phyloP scores from a whole-genome alignment of 2,888 invertebrate species.

The Epinotia bilunana region DNA sequence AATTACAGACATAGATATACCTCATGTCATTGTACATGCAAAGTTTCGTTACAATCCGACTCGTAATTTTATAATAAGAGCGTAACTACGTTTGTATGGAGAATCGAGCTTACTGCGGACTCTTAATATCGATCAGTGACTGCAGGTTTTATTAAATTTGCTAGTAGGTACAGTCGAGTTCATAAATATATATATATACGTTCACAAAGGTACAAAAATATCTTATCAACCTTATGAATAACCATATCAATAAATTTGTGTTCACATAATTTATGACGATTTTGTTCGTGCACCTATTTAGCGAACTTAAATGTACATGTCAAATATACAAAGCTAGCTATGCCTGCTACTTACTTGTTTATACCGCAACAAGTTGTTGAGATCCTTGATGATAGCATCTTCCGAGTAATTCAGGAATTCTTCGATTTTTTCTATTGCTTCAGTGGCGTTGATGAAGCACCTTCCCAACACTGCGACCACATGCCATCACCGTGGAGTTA shows the following conservation, averaged over 20 bases:
- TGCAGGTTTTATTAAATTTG: neutral
- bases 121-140: neutral
- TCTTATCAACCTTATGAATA: too few relatives aligned
- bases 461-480: slow-evolving; percentile 72
- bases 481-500: slow-evolving; percentile 54
- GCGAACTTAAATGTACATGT: neutral
- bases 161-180: neutral
- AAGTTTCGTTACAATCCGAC: too few relatives aligned
- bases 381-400: slow-evolving; percentile 60
- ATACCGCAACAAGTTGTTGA: slow-evolving; percentile 63
- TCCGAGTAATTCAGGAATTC: slow-evolving; percentile 49
- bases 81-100: too few relatives aligned
- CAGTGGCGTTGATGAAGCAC: slow-evolving; percentile 71
- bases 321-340: slow-evolving; percentile 1
- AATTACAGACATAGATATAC: too few relatives aligned
- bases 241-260: too few relatives aligned
- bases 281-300: too few relatives aligned
- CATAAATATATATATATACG: too few relatives aligned
- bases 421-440: slow-evolving; percentile 54
- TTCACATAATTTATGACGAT: too few relatives aligned
- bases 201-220: too few relatives aligned
- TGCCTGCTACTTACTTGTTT: slow-evolving; percentile 66
- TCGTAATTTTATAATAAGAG: too few relatives aligned
- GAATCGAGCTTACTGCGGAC: too few relatives aligned
- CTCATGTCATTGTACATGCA: too few relatives aligned